Percentiles rank a stretch among this genome's conserved stretches.
Evolutionary conservation across 2,113 vertebrate species (phyloP).

Genomic region (Ceyx cyanopectus): DNA sequence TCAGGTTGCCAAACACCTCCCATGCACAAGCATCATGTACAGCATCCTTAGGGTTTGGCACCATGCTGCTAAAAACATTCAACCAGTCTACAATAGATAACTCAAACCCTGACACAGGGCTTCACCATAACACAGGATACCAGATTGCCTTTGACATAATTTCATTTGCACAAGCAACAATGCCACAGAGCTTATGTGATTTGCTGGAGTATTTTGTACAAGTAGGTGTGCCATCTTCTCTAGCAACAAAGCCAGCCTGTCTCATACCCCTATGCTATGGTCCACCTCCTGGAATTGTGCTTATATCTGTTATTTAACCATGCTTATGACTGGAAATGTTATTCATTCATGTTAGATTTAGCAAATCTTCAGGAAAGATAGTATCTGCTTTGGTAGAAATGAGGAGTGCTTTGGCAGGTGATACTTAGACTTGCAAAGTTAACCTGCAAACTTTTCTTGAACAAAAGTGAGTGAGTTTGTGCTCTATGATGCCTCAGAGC

Average conservation of each 20-base stretch:
- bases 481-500: not conserved
- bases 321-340: not conserved
- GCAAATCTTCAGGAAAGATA: not conserved
- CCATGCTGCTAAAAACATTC: not conserved
- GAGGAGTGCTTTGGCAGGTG: not conserved
- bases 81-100: not conserved
- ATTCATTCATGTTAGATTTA: not conserved
- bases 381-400: not conserved
- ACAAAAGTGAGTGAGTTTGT: rapidly evolving
- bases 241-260: not conserved
- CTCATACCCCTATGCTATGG: not conserved
- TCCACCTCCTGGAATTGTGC: not conserved
- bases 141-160: not conserved
- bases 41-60: not conserved
- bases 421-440: not conserved
- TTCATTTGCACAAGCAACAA: too few species aligned
- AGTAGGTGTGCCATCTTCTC: not conserved
- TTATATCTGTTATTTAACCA: not conserved
- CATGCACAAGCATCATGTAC: rapidly evolving
- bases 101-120: not conserved
- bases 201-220: not conserved
- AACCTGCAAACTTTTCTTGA: not conserved
- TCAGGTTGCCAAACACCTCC: rapidly evolving
- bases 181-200: not conserved
- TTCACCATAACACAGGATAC: not conserved